Evolutionary conservation across 2,888 invertebrate species (phyloP), one percentile per base, ranked within the genome.

Genomic region (Stegophylla sp.): DNA sequence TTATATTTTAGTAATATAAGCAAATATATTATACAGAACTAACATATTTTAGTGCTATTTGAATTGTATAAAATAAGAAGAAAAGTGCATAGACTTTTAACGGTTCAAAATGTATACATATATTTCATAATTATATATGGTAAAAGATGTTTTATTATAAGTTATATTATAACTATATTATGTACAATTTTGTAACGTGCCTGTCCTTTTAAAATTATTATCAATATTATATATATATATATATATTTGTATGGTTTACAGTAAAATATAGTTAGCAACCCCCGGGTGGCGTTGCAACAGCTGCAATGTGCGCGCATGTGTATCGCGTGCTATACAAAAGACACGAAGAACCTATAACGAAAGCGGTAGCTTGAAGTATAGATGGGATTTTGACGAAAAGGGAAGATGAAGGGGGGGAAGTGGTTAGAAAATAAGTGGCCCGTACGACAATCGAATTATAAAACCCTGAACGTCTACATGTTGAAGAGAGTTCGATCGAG

Each of bases 361-460:
- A 26, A 45, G 61, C 45, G 15, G 20, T 43, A 26, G 61, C 71
- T n/a, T n/a, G n/a, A n/a, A 41, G 23, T 17, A 53, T 53, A 51
- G 20, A 74, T 51, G 74, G 63, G 48, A 75, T 75, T 63, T 74
- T 69, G 17, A 51, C 51, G 48, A 9, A 26, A n/a, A 10, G 12
- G 48, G 51, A 3, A 10, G 20, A 15, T 20, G 67, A 26, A 17
- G 45, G 56, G 34, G 2, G 51, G 72, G n/a, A 41, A 13, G 75
- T 56, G 63, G 77, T 26, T 61, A 63, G 69, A 82, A 82, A 82
- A 75, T 75, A 82, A 81, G 74, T 81, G 75, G 61, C 69, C n/a
- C 59, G 64, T 75, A 69, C 53, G 75, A 81, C 81, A 66, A 81
- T 81, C 79, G 61, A 79, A 71, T 79, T 71, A 71, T 63, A 61